A percentile compares a stretch with the other conserved stretches of the same genome.
These are phyloP conservation scores for Tetramorium simillimum DNA, from an alignment of 1,140 invertebrate genomes.

Conservation along the genomic window DNA sequence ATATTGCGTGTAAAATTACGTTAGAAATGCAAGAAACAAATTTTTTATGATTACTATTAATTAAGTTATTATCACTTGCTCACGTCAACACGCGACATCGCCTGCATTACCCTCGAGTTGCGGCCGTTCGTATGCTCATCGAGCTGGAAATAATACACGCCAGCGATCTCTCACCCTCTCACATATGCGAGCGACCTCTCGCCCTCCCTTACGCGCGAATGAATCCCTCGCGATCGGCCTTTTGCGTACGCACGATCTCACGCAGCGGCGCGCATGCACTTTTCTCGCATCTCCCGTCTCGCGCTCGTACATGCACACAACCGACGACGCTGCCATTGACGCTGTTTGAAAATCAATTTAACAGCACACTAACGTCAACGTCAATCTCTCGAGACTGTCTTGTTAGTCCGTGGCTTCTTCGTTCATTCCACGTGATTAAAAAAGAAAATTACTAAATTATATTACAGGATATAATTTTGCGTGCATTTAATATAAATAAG, in stretches of 20 bases:
- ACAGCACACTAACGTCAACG: background rate
- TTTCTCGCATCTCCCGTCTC: constrained; percentile 13
- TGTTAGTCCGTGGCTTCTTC: background rate
- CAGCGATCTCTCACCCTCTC: constrained; percentile 20
- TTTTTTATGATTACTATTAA: constrained; percentile 3
- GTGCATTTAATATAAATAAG: background rate
- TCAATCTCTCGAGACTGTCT: background rate
- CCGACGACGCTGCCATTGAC: background rate
- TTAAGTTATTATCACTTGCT: constrained; percentile 9
- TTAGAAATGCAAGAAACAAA: background rate
- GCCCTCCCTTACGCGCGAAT: constrained; percentile 20
- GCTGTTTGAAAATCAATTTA: constrained; percentile 28
- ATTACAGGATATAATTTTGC: background rate
- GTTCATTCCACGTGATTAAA: background rate
- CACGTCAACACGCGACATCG: background rate
- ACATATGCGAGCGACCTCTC: background rate
- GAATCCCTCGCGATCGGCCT: constrained; percentile 23
- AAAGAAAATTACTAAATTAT: background rate
- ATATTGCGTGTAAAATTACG: background rate
- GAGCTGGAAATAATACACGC: constrained; percentile 34
- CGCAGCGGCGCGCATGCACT: constrained; percentile 15
- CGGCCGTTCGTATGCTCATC: constrained; percentile 18
- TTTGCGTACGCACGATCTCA: constrained; percentile 34
- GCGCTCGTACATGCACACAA: background rate
- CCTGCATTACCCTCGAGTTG: background rate